phyloP scores from a whole-genome alignment of 2,113 vertebrate species.

The Phainopepla nitens region DNA sequence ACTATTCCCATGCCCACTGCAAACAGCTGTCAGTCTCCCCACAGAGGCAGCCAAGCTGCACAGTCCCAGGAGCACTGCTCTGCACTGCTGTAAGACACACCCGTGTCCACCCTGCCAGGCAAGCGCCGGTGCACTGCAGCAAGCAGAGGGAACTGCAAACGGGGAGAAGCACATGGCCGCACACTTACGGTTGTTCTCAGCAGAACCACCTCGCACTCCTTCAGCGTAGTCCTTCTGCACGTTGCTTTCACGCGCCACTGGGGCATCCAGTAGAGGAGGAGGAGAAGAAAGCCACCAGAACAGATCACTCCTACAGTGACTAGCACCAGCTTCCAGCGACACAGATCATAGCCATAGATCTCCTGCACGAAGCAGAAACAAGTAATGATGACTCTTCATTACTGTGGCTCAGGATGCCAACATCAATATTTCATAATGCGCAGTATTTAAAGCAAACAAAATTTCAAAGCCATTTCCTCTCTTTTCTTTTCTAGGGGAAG shows the following conservation, averaged over 20 bases:
- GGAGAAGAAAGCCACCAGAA: constrained; percentile 92
- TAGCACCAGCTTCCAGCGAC: constrained; percentile 88
- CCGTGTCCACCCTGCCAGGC: fast-evolving
- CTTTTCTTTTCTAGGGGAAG: neutral
- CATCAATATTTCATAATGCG: neutral
- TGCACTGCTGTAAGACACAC: neutral
- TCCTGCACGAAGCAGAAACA: constrained; percentile 72
- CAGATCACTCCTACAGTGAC: constrained; percentile 84
- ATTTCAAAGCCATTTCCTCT: neutral
- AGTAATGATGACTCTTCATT: neutral
- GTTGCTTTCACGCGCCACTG: constrained; percentile 95
- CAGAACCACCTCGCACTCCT: constrained; percentile 88
- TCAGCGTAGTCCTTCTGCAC: constrained; percentile 78
- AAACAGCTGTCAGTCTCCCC: neutral
- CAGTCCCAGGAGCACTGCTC: neutral
- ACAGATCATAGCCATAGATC: constrained; percentile 86
- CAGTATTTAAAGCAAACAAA: neutral
- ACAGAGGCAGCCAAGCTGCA: neutral
- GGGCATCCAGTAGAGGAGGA: constrained; percentile 98
- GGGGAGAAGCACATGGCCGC: neutral
- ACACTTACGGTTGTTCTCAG: constrained; percentile 87
- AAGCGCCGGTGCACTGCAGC: neutral
- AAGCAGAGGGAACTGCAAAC: neutral
- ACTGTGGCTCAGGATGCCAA: neutral
- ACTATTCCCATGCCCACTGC: neutral